phyloP scores from a whole-genome alignment of 2,888 invertebrate genomes.

The Slavum lentiscoides region DNA sequence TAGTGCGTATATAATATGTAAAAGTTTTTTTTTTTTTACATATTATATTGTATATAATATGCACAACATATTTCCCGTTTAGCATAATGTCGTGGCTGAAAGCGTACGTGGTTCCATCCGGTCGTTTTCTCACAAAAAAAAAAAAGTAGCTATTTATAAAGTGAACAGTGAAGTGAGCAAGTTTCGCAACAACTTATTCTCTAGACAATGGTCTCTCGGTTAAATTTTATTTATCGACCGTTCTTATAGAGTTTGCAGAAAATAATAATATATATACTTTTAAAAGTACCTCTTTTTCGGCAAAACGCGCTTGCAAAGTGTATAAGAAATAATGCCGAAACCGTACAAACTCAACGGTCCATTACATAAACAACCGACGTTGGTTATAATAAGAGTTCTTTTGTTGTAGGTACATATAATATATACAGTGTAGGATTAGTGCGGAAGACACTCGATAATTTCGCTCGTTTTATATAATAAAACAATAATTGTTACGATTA shows the following conservation, averaged over 20 bases:
- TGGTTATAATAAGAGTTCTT: too few species aligned
- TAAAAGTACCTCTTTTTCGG: neutral
- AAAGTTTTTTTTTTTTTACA: slow-evolving; percentile 3
- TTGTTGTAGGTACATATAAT: too few species aligned
- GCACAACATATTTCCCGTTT: slow-evolving; percentile 3
- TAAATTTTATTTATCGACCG: slow-evolving; percentile 22
- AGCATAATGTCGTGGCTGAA: neutral
- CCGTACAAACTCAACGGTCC: too few species aligned
- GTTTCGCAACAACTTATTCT: slow-evolving; percentile 12
- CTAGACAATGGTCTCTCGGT: neutral
- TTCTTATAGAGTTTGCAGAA: neutral
- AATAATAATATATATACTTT: neutral
- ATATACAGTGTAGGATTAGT: too few species aligned
- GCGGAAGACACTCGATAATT: too few species aligned
- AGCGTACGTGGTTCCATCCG: neutral
- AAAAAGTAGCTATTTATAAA: slow-evolving; percentile 12
- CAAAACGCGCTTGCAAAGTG: neutral
- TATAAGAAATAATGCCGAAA: too few species aligned
- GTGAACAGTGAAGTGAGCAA: neutral
- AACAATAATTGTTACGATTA: too few species aligned
- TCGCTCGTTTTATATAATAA: too few species aligned
- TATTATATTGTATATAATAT: neutral
- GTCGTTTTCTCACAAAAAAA: neutral
- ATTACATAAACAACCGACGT: too few species aligned
- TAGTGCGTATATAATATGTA: neutral